phyloP scores from a whole-genome alignment of 2,797 vertebrate genomes.

The Cirrhinus mrigala region DNA sequence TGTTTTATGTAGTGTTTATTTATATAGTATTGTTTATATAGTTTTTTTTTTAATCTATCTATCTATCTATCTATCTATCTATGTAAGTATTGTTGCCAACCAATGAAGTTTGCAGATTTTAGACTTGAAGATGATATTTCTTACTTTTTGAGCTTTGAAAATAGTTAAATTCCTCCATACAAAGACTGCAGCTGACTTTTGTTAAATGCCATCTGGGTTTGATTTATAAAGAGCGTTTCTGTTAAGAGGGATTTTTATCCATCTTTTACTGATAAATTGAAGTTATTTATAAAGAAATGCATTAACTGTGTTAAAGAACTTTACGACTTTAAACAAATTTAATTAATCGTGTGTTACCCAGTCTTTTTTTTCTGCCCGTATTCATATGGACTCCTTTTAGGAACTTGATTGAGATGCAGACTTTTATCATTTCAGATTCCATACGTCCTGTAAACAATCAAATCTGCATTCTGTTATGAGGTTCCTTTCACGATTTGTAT shows the following conservation, averaged over 20 bases:
- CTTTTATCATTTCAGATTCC: constrained; percentile 1
- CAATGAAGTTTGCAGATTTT: background rate
- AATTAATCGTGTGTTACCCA: background rate
- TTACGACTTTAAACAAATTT: background rate
- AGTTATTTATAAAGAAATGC: background rate
- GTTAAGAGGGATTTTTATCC: background rate
- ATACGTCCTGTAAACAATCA: background rate
- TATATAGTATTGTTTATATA: no score
- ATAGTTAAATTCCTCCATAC: background rate
- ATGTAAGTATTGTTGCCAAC: background rate
- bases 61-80: no score
- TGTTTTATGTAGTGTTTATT: no score
- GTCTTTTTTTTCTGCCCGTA: background rate
- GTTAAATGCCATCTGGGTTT: background rate
- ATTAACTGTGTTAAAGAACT: background rate
- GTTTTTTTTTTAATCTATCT: no score
- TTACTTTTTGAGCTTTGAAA: background rate
- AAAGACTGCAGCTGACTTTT: background rate
- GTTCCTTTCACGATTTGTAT: constrained; percentile 31
- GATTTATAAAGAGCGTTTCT: background rate
- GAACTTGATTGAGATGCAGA: background rate
- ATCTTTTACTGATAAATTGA: background rate
- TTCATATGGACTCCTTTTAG: background rate
- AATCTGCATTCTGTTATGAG: constrained; percentile 20
- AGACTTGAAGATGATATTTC: background rate